Conservation (phyloP, 1,140 invertebrate species). For the Leptopilina clavipes region DNA sequence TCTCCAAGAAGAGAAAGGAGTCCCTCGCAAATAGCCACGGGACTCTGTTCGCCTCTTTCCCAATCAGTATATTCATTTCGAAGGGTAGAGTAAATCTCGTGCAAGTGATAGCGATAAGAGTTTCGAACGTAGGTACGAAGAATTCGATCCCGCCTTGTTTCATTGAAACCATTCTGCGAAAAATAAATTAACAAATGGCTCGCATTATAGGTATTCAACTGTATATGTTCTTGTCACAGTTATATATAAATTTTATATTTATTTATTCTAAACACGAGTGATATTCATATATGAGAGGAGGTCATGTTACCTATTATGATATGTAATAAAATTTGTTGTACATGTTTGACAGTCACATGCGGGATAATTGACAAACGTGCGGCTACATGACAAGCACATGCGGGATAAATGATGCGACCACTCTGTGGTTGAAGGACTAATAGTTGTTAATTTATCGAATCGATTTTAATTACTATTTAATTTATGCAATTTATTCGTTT, state of each 20-base stretch:
- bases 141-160: conserved; percentile 87
- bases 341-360: neutral
- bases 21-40: conserved; percentile 76
- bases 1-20: conserved; percentile 84
- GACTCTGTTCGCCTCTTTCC: conserved; percentile 87
- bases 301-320: too few species aligned
- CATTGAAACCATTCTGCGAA: conserved; percentile 88
- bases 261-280: too few species aligned
- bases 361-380: conserved; percentile 21
- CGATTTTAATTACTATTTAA: conserved; percentile 48
- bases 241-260: too few species aligned
- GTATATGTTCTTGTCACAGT: too few species aligned
- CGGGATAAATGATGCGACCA: conserved; percentile 41
- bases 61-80: conserved; percentile 96
- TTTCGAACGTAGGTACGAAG: conserved; percentile 91
- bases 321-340: neutral
- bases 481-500: neutral
- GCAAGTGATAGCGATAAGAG: conserved; percentile 90
- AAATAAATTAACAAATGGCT: conserved; percentile 41
- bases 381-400: conserved; percentile 39
- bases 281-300: too few species aligned
- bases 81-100: conserved; percentile 92
- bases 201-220: too few species aligned
- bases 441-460: conserved; percentile 49
- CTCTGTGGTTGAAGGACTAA: conserved; percentile 43